Conservation (phyloP, 2,113 vertebrate species). For the Pteronura brasiliensis region DNA sequence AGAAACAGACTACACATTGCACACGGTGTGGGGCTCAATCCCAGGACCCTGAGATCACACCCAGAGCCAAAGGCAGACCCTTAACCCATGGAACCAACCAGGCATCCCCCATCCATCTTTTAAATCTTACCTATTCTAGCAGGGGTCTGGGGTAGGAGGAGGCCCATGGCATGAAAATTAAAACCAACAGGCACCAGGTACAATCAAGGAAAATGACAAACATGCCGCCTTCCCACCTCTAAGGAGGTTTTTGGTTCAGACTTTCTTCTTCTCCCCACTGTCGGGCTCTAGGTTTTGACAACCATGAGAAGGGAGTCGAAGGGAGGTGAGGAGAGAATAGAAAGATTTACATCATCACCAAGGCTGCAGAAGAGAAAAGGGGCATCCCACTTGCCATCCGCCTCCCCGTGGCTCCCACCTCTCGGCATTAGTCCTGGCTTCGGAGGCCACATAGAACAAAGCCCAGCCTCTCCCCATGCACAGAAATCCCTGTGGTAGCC, state of each 20-base stretch:
- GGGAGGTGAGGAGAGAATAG: not conserved
- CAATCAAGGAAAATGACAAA: not conserved
- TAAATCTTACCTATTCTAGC: not conserved
- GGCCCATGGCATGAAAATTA: not conserved
- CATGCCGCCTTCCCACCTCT: not conserved
- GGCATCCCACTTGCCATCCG: not conserved
- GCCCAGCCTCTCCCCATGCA: rapidly evolving
- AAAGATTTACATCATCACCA: not conserved
- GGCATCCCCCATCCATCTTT: no score
- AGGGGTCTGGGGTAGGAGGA: not conserved
- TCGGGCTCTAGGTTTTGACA: not conserved
- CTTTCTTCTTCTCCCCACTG: not conserved
- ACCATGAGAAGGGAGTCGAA: not conserved
- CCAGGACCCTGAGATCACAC: no score
- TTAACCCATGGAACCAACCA: no score
- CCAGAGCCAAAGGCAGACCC: no score
- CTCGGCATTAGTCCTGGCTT: rapidly evolving
- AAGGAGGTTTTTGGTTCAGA: not conserved
- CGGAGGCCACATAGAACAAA: not conserved
- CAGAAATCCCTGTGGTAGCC: not conserved
- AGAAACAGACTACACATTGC: no score
- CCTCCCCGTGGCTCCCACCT: not conserved
- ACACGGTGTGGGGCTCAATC: no score
- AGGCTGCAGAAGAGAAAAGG: not conserved
- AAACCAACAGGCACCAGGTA: not conserved